Percentiles rank a stretch among this genome's conserved stretches.
Conservation (phyloP, 2,797 vertebrate genomes). For the Chloroceryle amazona region DNA sequence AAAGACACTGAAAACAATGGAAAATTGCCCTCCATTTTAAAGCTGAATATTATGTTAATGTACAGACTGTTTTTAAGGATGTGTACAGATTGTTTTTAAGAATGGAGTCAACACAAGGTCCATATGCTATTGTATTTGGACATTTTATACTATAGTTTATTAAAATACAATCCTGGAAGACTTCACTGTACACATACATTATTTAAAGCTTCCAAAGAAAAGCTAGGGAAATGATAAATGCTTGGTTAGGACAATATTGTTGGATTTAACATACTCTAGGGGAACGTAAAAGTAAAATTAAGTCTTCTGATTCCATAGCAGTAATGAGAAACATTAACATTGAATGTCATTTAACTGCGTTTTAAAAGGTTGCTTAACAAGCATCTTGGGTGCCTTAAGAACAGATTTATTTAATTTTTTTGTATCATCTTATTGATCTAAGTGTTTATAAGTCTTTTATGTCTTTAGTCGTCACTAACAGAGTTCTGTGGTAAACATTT, state of each 20-base stretch:
- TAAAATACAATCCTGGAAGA: neutral
- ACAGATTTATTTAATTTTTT: slow-evolving; percentile 68
- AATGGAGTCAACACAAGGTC: neutral
- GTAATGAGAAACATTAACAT: slow-evolving; percentile 65
- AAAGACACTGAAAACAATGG: neutral
- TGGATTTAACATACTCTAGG: slow-evolving; percentile 79
- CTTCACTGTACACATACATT: neutral
- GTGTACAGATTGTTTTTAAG: neutral
- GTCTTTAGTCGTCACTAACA: neutral
- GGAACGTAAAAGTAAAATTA: slow-evolving; percentile 77
- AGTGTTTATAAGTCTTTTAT: neutral
- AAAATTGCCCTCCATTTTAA: neutral
- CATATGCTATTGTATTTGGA: neutral
- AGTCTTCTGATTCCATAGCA: slow-evolving; percentile 73
- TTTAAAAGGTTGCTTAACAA: slow-evolving; percentile 58
- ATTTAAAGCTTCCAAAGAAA: neutral
- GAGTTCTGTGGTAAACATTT: neutral
- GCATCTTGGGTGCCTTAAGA: slow-evolving; percentile 47
- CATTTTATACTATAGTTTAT: neutral
- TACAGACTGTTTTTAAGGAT: neutral
- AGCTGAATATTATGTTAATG: neutral
- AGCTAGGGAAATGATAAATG: slow-evolving; percentile 48
- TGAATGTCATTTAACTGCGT: slow-evolving; percentile 61
- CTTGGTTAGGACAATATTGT: slow-evolving; percentile 54
- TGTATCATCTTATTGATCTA: slow-evolving; percentile 5